phyloP scores from a whole-genome alignment of 2,888 invertebrate species.

The Tribolium freemani region DNA sequence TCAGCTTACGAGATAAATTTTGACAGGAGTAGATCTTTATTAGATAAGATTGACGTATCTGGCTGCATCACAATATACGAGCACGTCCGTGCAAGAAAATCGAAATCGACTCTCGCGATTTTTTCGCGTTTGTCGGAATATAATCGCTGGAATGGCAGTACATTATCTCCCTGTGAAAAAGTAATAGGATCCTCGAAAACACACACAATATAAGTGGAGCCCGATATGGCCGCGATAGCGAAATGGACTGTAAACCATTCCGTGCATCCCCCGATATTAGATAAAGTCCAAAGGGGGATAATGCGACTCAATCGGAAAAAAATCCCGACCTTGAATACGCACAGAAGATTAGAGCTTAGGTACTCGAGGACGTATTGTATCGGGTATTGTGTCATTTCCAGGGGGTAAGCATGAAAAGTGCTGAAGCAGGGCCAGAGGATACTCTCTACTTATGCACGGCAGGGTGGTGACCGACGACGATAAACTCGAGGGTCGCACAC shows the following conservation, averaged over 20 bases:
- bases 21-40: conserved; percentile 36
- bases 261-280: conserved; percentile 59
- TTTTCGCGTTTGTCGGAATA: conserved; percentile 5
- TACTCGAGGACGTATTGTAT: conserved; percentile 58
- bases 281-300: conserved; percentile 59
- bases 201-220: conserved; percentile 46
- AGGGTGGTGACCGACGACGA: conserved; percentile 31
- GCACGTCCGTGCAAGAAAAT: not conserved
- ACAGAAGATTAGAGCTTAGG: conserved; percentile 61
- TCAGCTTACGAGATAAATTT: conserved; percentile 34
- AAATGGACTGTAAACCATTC: conserved; percentile 63
- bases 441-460: conserved; percentile 45
- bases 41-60: conserved; percentile 37
- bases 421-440: conserved; percentile 52
- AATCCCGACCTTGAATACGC: conserved; percentile 60
- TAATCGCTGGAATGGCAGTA: conserved; percentile 13
- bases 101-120: conserved; percentile 4
- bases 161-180: conserved; percentile 28
- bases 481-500: conserved; percentile 32
- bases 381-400: conserved; percentile 64
- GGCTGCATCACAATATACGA: not conserved
- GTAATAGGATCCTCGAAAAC: conserved; percentile 53
- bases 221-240: conserved; percentile 52
- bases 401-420: conserved; percentile 60
- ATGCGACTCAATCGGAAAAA: conserved; percentile 46